Conservation (phyloP, 2,888 invertebrate species). For the Eupithecia subumbrata region DNA sequence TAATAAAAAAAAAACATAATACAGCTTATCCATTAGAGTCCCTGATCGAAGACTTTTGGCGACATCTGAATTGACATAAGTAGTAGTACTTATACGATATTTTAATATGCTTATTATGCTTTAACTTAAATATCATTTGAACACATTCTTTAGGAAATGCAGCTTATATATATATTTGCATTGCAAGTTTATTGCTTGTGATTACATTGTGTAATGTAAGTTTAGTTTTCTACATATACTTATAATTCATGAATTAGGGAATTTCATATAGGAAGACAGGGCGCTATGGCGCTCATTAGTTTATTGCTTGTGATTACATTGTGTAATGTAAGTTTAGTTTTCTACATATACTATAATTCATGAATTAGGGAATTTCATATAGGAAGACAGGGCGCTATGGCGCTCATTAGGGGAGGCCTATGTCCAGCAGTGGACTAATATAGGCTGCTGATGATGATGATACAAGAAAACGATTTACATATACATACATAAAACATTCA, state of each 20-base stretch:
- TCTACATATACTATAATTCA: neutral
- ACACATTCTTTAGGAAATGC: neutral
- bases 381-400: too few species aligned
- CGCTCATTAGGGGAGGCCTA: too few species aligned
- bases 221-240: neutral
- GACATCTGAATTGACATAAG: too few species aligned
- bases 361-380: neutral
- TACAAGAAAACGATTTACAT: neutral
- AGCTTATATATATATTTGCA: neutral
- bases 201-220: neutral
- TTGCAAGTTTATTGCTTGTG: neutral
- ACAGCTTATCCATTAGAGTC: too few species aligned
- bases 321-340: neutral
- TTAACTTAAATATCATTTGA: neutral
- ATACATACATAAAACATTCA: neutral
- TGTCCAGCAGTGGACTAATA: too few species aligned
- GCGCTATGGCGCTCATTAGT: too few species aligned
- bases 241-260: neutral
- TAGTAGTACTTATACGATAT: neutral
- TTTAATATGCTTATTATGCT: neutral
- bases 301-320: neutral
- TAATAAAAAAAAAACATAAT: too few species aligned
- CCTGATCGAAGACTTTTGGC: too few species aligned
- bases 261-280: too few species aligned
- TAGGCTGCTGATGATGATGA: too few species aligned